Evolutionary conservation across 2,888 invertebrate genomes (phyloP).

Genomic region (Chalcosyrphus nemorum): DNA sequence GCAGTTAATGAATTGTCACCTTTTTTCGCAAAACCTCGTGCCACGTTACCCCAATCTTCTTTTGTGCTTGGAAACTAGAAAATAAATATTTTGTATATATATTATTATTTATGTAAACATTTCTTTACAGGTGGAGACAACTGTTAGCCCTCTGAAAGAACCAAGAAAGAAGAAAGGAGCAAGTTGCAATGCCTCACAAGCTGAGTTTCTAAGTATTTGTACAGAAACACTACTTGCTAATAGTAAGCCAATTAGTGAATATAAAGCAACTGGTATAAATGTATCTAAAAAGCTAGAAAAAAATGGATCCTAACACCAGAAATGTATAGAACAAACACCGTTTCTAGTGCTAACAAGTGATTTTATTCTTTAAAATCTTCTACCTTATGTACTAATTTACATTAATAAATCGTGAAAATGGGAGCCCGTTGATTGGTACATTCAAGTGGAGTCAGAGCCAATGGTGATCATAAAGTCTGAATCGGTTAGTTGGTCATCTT

Average conservation of each 20-base stretch:
- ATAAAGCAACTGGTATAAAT: neutral
- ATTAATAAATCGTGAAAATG: neutral
- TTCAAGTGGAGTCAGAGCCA: neutral
- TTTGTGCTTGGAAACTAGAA: neutral
- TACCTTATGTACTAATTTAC: no score
- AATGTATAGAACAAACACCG: no score
- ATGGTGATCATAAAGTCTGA: no score
- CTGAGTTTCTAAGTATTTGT: neutral
- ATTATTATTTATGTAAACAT: neutral
- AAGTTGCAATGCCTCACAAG: neutral
- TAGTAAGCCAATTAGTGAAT: neutral
- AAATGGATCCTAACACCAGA: neutral
- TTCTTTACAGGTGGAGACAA: neutral
- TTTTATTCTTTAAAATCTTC: no score
- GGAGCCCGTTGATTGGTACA: no score
- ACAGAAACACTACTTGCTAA: neutral
- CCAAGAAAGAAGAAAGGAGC: neutral
- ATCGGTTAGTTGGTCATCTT: no score
- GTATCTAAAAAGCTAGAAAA: neutral
- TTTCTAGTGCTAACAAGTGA: no score
- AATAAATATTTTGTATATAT: neutral
- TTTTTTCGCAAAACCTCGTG: neutral
- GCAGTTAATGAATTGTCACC: neutral
- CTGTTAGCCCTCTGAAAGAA: neutral
- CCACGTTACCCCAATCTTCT: neutral